Evolutionary conservation across 2,888 invertebrate genomes (phyloP).

Genomic region (Dynastes tityus): DNA sequence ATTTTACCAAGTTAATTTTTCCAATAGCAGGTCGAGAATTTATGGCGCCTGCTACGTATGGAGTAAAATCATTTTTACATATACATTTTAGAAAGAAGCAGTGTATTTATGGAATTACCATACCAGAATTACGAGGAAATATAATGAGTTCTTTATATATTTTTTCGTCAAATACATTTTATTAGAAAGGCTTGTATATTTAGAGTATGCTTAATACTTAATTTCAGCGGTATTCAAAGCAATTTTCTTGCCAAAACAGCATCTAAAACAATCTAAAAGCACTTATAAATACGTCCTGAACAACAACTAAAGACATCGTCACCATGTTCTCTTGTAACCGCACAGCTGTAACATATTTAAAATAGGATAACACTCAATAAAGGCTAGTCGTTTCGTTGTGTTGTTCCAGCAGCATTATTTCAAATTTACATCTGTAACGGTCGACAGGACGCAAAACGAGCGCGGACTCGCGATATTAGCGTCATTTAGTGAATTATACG

Average conservation of each 20-base stretch:
- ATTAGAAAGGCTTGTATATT: too few relatives aligned
- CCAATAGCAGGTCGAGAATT: too few relatives aligned
- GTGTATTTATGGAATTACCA: too few relatives aligned
- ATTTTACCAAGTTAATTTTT: too few relatives aligned
- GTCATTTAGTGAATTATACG: constrained; percentile 25
- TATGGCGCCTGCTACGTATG: too few relatives aligned
- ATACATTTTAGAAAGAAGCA: too few relatives aligned
- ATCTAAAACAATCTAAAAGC: not conserved
- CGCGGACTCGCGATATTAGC: constrained; percentile 19
- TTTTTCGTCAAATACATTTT: too few relatives aligned
- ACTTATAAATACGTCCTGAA: not conserved
- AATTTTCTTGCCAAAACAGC: not conserved
- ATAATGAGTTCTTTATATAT: too few relatives aligned
- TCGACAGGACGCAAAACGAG: not conserved
- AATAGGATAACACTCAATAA: constrained; percentile 32
- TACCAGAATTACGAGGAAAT: too few relatives aligned
- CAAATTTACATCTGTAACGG: constrained; percentile 43
- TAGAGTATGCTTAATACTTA: too few relatives aligned
- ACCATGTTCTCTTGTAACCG: not conserved
- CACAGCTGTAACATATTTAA: constrained; percentile 22
- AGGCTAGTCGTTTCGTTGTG: constrained; percentile 4
- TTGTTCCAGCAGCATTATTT: constrained; percentile 29
- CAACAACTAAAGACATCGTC: not conserved
- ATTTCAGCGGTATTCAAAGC: not conserved
- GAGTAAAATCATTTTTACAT: too few relatives aligned